A percentile compares a stretch with the other conserved stretches of the same genome.
These are phyloP conservation scores for Pterois miles DNA, from an alignment of 2,797 vertebrate genomes.

Conservation along the genomic window DNA sequence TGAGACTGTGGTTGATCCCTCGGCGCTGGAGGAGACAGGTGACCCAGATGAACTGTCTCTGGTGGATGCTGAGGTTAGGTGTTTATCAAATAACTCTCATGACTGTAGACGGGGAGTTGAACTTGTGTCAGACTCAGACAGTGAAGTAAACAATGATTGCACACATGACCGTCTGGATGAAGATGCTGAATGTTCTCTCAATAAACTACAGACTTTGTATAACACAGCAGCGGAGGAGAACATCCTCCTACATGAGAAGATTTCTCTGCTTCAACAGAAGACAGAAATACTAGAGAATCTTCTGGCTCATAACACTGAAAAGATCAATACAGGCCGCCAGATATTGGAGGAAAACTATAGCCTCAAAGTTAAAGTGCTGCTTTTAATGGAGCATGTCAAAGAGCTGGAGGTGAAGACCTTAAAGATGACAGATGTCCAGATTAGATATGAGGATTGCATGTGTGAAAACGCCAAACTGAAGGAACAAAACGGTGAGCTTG, in stretches of 20 bases:
- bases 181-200: conserved; percentile 15
- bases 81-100: conserved; percentile 10
- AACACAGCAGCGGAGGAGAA: conserved; percentile 69
- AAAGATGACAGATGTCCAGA: conserved; percentile 50
- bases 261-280: conserved; percentile 82
- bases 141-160: no score
- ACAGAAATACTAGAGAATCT: conserved; percentile 73
- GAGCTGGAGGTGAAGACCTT: conserved; percentile 58
- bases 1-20: conserved; percentile 38
- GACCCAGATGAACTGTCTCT: conserved; percentile 23
- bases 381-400: conserved; percentile 67
- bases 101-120: not conserved
- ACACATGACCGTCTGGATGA: conserved; percentile 21
- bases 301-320: conserved; percentile 58
- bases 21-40: conserved; percentile 5
- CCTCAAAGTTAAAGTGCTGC: conserved; percentile 67
- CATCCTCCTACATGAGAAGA: conserved; percentile 75
- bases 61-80: conserved; percentile 19
- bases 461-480: conserved; percentile 74
- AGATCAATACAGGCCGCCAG: conserved; percentile 63
- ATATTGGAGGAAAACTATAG: conserved; percentile 75
- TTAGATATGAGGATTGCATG: conserved; percentile 63
- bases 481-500: conserved; percentile 61
- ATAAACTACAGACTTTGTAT: conserved; percentile 45
- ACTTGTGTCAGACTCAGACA: not conserved